Conservation (phyloP, 1,140 invertebrate genomes). For the Camponotus floridanus region DNA sequence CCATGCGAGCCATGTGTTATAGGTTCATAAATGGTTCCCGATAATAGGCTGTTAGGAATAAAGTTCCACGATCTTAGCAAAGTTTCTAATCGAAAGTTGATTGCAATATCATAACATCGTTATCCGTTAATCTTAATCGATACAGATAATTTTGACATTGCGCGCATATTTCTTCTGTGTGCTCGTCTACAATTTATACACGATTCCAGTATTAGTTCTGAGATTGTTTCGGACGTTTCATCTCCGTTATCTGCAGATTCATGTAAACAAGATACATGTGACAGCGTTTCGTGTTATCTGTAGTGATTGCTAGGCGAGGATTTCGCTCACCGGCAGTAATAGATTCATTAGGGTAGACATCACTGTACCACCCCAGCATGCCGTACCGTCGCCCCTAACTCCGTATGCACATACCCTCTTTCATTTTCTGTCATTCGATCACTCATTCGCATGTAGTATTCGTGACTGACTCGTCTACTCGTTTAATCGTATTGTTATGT, state of each 20-base stretch:
- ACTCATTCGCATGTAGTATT: constrained; percentile 52
- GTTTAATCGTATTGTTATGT: constrained; percentile 8
- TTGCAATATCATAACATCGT: constrained; percentile 55
- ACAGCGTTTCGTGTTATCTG: constrained; percentile 73
- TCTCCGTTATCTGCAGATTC: constrained; percentile 49
- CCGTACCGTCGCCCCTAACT: constrained; percentile 66
- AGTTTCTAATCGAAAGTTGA: constrained; percentile 36
- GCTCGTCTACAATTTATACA: background rate
- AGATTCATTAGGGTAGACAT: constrained; percentile 80
- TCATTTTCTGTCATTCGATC: constrained; percentile 67
- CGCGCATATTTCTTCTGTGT: background rate
- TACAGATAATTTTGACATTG: background rate
- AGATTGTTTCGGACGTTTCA: constrained; percentile 48
- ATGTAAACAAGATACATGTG: constrained; percentile 57
- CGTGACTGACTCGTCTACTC: constrained; percentile 36
- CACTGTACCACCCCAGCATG: constrained; percentile 48
- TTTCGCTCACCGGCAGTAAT: constrained; percentile 76
- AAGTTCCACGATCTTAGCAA: constrained; percentile 34
- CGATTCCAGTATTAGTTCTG: background rate
- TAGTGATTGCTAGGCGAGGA: constrained; percentile 76
- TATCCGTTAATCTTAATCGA: constrained; percentile 61
- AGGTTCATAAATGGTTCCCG: constrained; percentile 53
- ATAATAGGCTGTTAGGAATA: background rate
- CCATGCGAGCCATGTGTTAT: background rate
- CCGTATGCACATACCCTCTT: constrained; percentile 51